These are phyloP conservation scores for Hucho hucho DNA, from an alignment of 2,113 vertebrate species.

Conservation along the genomic window DNA sequence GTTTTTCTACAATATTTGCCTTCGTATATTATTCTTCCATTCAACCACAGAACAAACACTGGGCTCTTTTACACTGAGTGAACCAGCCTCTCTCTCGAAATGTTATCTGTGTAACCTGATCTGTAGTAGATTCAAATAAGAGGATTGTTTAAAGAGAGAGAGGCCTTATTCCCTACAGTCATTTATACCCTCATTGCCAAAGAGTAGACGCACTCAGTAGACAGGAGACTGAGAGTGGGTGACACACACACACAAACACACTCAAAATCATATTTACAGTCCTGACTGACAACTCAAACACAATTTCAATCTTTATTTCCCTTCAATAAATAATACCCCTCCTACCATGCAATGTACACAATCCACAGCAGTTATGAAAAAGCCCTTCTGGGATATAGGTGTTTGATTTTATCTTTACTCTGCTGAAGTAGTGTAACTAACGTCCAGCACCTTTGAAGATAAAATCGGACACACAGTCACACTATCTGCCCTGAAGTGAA, in stretches of 20 bases:
- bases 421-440: background rate
- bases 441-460: background rate
- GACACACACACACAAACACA: constrained; percentile 37
- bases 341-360: background rate
- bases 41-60: background rate
- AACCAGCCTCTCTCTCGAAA: constrained; percentile 36
- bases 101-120: constrained; percentile 51
- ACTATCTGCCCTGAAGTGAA: background rate
- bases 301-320: constrained; percentile 24
- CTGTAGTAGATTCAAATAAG: constrained; percentile 41
- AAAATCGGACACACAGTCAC: background rate
- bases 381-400: background rate
- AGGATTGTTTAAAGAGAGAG: constrained; percentile 47
- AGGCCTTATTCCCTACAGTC: constrained; percentile 49
- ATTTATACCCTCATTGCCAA: constrained; percentile 42
- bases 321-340: background rate
- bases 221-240: constrained; percentile 5
- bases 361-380: background rate
- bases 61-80: background rate
- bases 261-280: background rate
- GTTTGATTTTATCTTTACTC: background rate
- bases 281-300: background rate
- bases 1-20: background rate
- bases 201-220: constrained; percentile 43
- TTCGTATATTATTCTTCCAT: background rate